Evolutionary conservation across 2,888 invertebrate genomes (phyloP).

Genomic region (Helleia helle): DNA sequence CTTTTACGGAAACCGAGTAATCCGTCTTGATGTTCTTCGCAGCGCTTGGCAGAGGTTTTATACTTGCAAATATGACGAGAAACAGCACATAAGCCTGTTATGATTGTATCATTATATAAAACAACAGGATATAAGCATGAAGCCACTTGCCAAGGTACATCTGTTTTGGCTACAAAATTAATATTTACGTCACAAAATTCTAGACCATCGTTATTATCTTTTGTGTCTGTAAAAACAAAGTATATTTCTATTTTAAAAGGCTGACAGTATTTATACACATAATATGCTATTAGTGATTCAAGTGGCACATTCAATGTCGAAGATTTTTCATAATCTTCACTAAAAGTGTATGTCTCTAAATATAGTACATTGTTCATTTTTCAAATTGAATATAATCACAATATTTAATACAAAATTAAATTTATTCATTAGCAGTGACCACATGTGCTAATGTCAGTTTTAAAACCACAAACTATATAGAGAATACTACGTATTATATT

Average conservation of each 20-base stretch:
- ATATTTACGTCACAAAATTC: slow-evolving; percentile 40
- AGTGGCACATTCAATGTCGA: slow-evolving; percentile 48
- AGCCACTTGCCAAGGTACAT: slow-evolving; percentile 62
- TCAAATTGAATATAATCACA: slow-evolving; percentile 9
- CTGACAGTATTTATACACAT: slow-evolving; percentile 74
- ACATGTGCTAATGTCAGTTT: no score
- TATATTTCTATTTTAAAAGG: slow-evolving; percentile 51
- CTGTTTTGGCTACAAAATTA: slow-evolving; percentile 33
- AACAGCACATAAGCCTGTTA: slow-evolving; percentile 87
- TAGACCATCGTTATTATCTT: slow-evolving; percentile 25
- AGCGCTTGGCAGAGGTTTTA: slow-evolving; percentile 23
- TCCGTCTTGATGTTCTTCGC: slow-evolving; percentile 51
- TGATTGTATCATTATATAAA: slow-evolving; percentile 72
- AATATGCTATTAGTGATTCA: slow-evolving; percentile 77
- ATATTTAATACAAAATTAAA: no score
- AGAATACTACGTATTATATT: no score
- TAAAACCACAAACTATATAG: no score
- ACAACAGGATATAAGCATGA: slow-evolving; percentile 78
- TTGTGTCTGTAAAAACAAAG: slow-evolving; percentile 42
- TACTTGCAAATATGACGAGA: slow-evolving; percentile 50
- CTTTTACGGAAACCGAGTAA: slow-evolving; percentile 86
- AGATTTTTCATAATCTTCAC: slow-evolving; percentile 26
- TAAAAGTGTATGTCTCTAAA: slow-evolving; percentile 36
- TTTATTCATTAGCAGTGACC: no score
- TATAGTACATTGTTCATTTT: no score